phyloP scores from a whole-genome alignment of 2,113 vertebrate species.

The Stomatorhinus ivindoensis region DNA sequence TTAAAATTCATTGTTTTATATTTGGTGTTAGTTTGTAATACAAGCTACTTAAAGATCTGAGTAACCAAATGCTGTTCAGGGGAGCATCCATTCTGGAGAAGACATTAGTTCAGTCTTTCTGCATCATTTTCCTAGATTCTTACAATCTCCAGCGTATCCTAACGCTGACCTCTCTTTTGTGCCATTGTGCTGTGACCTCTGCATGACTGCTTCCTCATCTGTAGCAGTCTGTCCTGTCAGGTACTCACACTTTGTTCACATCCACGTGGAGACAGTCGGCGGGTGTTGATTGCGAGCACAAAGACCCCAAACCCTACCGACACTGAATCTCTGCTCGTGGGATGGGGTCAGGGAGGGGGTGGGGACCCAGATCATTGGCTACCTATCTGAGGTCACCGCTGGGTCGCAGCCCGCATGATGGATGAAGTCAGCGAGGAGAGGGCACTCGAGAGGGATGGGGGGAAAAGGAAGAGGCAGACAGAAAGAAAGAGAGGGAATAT shows the following conservation, averaged over 20 bases:
- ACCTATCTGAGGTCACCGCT: slow-evolving; percentile 49
- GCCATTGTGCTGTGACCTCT: neutral
- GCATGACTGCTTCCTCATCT: neutral
- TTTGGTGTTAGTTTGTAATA: neutral
- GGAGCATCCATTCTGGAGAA: neutral
- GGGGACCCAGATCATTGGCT: slow-evolving; percentile 58
- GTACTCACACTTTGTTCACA: slow-evolving; percentile 54
- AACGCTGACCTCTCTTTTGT: neutral
- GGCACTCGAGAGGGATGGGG: neutral
- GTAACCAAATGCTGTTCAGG: neutral
- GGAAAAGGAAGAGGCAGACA: neutral
- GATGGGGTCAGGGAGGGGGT: neutral
- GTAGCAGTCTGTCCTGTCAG: slow-evolving; percentile 37
- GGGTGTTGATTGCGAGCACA: slow-evolving; percentile 44
- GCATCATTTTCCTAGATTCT: neutral
- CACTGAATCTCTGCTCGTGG: slow-evolving; percentile 43
- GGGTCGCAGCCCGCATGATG: slow-evolving; percentile 59
- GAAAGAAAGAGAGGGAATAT: neutral
- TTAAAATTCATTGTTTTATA: neutral
- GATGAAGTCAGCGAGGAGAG: slow-evolving; percentile 45
- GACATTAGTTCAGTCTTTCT: neutral
- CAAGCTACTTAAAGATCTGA: neutral
- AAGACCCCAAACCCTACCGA: slow-evolving; percentile 41
- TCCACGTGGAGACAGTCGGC: slow-evolving; percentile 45
- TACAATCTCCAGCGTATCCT: neutral